Percentiles rank a stretch among this genome's conserved stretches.
These are phyloP conservation scores for Tyria jacobaeae DNA, from an alignment of 2,888 invertebrate species.

Conservation along the genomic window DNA sequence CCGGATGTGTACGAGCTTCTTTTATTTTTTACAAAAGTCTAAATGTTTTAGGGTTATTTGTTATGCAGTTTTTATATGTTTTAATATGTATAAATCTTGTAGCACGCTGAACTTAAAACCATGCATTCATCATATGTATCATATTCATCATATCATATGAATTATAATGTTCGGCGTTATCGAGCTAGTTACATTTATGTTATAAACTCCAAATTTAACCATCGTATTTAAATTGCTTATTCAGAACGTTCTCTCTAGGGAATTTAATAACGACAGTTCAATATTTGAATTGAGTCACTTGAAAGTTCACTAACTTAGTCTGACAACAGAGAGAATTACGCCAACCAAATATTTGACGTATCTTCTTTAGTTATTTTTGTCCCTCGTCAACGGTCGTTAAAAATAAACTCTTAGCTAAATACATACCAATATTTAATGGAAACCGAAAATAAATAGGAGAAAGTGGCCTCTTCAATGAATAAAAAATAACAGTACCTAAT, in stretches of 20 bases:
- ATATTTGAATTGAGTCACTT: slow-evolving; percentile 32
- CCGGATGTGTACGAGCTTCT: too few species aligned
- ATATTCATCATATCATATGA: background rate
- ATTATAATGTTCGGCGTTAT: background rate
- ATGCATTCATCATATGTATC: too few species aligned
- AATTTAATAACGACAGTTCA: slow-evolving; percentile 27
- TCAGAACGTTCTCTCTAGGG: slow-evolving; percentile 15
- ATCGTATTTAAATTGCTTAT: slow-evolving; percentile 8
- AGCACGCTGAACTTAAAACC: too few species aligned
- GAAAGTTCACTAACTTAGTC: slow-evolving; percentile 28
- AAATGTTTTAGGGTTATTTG: too few species aligned
- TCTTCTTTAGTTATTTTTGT: slow-evolving; percentile 29
- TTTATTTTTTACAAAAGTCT: too few species aligned
- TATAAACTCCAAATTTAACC: background rate
- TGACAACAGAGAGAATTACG: slow-evolving; percentile 21
- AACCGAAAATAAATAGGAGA: too few species aligned
- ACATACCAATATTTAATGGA: slow-evolving; percentile 10
- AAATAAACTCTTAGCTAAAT: slow-evolving; percentile 8
- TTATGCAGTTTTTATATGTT: too few species aligned
- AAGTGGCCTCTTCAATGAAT: too few species aligned
- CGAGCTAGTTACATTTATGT: background rate
- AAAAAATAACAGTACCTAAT: too few species aligned
- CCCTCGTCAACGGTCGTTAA: slow-evolving; percentile 8
- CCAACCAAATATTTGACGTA: slow-evolving; percentile 31
- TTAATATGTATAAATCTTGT: too few species aligned